Evolutionary conservation across 2,113 vertebrate genomes (phyloP), one percentile per base, ranked within the genome.

Genomic region (Atractosteus spatula): DNA sequence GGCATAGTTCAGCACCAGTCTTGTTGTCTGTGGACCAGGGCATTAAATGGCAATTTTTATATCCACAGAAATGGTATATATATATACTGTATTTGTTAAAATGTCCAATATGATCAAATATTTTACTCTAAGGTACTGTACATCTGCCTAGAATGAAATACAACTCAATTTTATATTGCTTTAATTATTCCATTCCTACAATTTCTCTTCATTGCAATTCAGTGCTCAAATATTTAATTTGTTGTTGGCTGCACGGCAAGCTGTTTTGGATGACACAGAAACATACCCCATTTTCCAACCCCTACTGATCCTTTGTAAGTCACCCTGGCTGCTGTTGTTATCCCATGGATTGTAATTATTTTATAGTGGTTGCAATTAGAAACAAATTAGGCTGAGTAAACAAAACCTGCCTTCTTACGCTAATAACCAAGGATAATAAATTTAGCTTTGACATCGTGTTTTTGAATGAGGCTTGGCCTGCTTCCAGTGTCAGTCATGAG

Each of bases 261-360:
- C 61, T 74, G 73, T 14, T 66, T 11, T 43, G 7, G 89, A 89
- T 89, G 88, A 91, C 89, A 89, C 84, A 88, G 89, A 89, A 91
- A 82, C 90, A 88, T 87, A 89, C 86, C 86, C 87, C 90, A 84
- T 91, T 91, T 91, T 91, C 86, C 91, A 93, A 90, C 89, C 92
- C 92, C 94, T 91, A 89, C 91, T 88, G 84, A 89, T 90, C 91
- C 86, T 93, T 93, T 94, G 92, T 93, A 91, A 92, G 89, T 91
- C 87, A 86, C 89, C 92, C 87, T 90, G 87, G 88, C 92, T 91
- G 91, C 87, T 92, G 87, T 91, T 90, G 91, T 90, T 93, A 91
- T 90, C 91, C 94, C 91, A 94, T 92, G 94, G 93, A 94, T 96
- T 94, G 91, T 96, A 97, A 96, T 97, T 97, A 96, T 96, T 97